Percentiles rank a stretch among this genome's conserved stretches.
These are phyloP conservation scores for Camelus dromedarius DNA, from an alignment of 2,113 vertebrate species.

Conservation along the genomic window DNA sequence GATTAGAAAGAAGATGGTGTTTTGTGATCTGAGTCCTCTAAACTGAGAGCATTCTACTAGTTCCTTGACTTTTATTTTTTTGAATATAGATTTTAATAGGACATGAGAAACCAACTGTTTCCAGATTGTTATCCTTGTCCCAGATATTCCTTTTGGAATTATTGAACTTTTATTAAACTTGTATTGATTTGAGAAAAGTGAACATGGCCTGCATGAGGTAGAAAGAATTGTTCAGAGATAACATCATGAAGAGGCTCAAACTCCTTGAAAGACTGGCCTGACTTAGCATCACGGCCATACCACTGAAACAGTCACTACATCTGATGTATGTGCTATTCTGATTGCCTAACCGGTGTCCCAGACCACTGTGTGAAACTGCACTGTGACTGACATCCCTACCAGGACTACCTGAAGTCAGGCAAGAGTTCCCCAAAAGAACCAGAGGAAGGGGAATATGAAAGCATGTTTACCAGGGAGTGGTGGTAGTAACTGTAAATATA, in stretches of 20 bases:
- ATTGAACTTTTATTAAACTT: slow-evolving; percentile 6
- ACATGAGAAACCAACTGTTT: neutral
- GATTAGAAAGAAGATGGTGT: slow-evolving; percentile 6
- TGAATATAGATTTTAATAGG: neutral
- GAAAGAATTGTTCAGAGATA: neutral
- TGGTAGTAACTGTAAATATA: neutral
- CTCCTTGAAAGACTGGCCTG: neutral
- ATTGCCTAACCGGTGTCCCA: neutral
- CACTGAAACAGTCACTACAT: neutral
- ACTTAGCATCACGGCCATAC: neutral
- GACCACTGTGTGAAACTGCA: neutral
- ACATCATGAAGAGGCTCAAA: neutral
- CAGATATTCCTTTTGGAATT: neutral
- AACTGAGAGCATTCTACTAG: neutral
- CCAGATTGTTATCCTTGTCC: neutral
- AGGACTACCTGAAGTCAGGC: neutral
- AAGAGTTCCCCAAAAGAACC: neutral
- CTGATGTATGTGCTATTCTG: neutral
- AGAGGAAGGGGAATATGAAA: neutral
- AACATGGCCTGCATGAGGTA: neutral
- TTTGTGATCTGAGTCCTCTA: slow-evolving; percentile 14
- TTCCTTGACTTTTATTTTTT: neutral
- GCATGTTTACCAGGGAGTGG: neutral
- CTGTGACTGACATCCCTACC: neutral
- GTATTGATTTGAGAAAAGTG: neutral